These are phyloP conservation scores for Aethes cnicana DNA, from an alignment of 2,888 invertebrate species.

Conservation along the genomic window DNA sequence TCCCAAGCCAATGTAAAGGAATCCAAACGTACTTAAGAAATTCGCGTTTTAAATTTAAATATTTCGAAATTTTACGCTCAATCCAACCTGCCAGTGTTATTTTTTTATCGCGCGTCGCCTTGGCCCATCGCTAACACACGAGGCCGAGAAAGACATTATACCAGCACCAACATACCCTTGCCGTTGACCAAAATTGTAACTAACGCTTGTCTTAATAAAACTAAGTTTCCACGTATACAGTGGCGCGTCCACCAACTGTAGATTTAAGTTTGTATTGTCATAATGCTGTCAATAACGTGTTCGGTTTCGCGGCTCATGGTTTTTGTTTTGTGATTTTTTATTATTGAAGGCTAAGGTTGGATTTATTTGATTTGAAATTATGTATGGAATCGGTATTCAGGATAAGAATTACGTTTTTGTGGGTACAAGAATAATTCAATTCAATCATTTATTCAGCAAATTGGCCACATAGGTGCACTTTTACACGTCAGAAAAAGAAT, in stretches of 20 bases:
- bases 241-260: not conserved
- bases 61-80: not conserved
- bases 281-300: constrained; percentile 19
- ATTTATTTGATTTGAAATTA: constrained; percentile 6
- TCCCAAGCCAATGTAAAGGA: too few species aligned
- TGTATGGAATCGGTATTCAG: not conserved
- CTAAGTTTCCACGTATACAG: not conserved
- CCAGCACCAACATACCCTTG: constrained; percentile 5
- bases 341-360: not conserved
- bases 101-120: constrained; percentile 18
- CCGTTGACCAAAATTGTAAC: not conserved
- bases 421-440: too few species aligned
- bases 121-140: constrained; percentile 26
- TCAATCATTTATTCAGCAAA: too few species aligned
- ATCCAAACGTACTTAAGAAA: too few species aligned
- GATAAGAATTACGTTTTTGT: too few species aligned
- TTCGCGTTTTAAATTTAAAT: too few species aligned
- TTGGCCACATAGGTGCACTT: too few species aligned
- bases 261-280: constrained; percentile 4
- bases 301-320: constrained; percentile 19
- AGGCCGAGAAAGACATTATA: constrained; percentile 29
- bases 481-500: too few species aligned
- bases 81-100: constrained; percentile 9
- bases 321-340: constrained; percentile 22
- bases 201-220: not conserved